Percentiles rank a stretch among this genome's conserved stretches.
Evolutionary conservation across 2,797 vertebrate genomes (phyloP).

Genomic region (Alectoris magna): DNA sequence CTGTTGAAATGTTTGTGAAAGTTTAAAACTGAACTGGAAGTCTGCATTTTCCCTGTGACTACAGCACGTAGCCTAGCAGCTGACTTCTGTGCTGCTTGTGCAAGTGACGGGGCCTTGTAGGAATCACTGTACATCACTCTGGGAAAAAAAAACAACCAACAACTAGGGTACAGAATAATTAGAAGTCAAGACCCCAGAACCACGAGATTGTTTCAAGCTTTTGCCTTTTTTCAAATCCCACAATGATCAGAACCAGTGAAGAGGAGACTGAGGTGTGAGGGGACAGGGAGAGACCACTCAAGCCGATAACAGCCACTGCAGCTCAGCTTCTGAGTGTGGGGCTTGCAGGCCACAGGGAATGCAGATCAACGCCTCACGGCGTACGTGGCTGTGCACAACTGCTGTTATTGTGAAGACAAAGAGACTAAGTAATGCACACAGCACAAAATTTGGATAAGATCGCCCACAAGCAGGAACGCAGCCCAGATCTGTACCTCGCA

Average conservation of each 20-base stretch:
- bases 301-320: background rate
- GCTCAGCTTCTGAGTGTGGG: background rate
- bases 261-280: background rate
- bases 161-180: background rate
- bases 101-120: background rate
- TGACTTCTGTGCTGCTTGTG: background rate
- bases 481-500: background rate
- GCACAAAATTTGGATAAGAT: background rate
- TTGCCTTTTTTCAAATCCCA: background rate
- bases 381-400: background rate
- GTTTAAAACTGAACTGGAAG: background rate
- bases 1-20: background rate
- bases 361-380: background rate
- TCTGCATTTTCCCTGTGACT: background rate
- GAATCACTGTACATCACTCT: background rate
- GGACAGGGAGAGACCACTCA: background rate
- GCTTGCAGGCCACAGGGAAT: background rate
- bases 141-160: background rate
- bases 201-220: background rate
- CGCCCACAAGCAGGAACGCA: background rate
- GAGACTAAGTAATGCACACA: accelerated
- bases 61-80: background rate
- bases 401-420: background rate
- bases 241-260: background rate
- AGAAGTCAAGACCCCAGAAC: background rate